Base-by-base conservation (phyloP, 1,140 invertebrate genomes). In the Rhopalosiphum maidis region DNA sequence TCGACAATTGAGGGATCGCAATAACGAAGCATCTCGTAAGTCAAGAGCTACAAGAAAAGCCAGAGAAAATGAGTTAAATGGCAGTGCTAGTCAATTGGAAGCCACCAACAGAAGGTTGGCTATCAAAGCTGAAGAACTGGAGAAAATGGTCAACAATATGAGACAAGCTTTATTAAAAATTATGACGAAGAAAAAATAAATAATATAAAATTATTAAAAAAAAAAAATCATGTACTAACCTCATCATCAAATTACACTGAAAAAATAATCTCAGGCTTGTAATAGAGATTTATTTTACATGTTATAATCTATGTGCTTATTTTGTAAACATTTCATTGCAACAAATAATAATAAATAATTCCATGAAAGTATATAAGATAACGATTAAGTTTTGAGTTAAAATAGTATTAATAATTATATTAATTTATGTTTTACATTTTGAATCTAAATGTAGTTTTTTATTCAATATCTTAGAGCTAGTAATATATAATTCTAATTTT, bases 11-110 rank as follows among this genome's bases (percentile, higher is more conserved):
- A 95, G 97, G 30, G 96, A 97, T 94, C 97, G 97, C 94, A 97
- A 97, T 95, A 97, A 97, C 94, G 97, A 97, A 95, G 97, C 97
- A 18, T 97, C 97, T 25, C 96, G 97, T 94, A 96, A 96, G 94
- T 97, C 97, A 0, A 95, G 97, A 93, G 96, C 96, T 95, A 97
- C 97, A 93, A 96, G 97, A 93, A 97, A 97, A 95, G 95, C 96
- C 15, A 97, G 97, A 94, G 97, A 97, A 94, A 94, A 94, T 5
- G 95, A 96, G 91, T 95, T 96, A 95, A 82, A 94, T 9, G 54
- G 86, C 0, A 95, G 94, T 89, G 95, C 95, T 0, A 93, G 94
- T 11, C 94, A 95, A 30, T 93, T 96, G 43, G 96, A 96, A 91
- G 95, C 94, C 22, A 95, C 95, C 23, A 96, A 96, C 93, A 94